phyloP scores from a whole-genome alignment of 1,140 invertebrate species.

The Camponotus vicinus region DNA sequence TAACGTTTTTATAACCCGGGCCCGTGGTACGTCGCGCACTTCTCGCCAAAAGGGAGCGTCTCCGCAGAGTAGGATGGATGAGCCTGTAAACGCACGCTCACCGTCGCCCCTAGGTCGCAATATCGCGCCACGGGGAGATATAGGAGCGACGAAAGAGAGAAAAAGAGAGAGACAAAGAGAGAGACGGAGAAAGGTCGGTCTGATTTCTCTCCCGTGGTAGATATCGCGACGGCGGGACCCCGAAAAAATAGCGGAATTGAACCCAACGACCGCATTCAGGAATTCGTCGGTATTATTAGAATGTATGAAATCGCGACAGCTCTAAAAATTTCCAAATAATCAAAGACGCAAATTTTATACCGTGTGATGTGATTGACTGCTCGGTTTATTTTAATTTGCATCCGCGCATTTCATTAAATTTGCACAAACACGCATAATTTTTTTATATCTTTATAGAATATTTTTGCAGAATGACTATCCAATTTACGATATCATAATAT shows the following conservation, averaged over 20 bases:
- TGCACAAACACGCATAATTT: background rate
- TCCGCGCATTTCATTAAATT: background rate
- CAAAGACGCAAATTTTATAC: background rate
- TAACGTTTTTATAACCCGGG: conserved; percentile 72
- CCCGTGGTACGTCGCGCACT: conserved; percentile 45
- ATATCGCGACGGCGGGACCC: conserved; percentile 16
- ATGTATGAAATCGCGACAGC: background rate
- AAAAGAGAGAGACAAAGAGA: background rate
- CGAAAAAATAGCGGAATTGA: conserved; percentile 7
- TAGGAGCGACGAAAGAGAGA: conserved; percentile 5
- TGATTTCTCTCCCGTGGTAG: conserved; percentile 63
- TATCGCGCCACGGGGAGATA: conserved; percentile 67
- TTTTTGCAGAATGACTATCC: background rate
- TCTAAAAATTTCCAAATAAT: background rate
- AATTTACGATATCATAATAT: conserved; percentile 16
- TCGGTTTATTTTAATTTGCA: background rate
- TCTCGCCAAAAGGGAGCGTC: conserved; percentile 41
- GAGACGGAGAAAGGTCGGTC: background rate
- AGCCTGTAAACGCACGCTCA: conserved; percentile 68
- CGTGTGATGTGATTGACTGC: background rate
- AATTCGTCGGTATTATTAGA: background rate
- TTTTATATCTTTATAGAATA: background rate
- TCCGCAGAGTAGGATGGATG: conserved; percentile 69
- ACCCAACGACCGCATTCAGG: conserved; percentile 6
- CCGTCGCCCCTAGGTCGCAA: conserved; percentile 64